These are phyloP conservation scores for Invenusta paracnida DNA, from an alignment of 2,888 invertebrate species.

Conservation along the genomic window DNA sequence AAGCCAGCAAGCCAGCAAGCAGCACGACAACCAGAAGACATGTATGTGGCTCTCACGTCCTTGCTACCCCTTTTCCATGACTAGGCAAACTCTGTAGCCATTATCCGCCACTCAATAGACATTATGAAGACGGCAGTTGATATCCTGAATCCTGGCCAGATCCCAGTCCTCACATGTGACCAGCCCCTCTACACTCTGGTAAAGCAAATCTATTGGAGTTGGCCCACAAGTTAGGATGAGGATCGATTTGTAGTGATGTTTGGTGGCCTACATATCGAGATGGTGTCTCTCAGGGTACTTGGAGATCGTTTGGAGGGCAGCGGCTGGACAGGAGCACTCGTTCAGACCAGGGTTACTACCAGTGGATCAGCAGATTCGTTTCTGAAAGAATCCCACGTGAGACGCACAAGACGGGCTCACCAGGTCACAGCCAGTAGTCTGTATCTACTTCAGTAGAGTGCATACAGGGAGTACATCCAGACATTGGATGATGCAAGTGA, in stretches of 20 bases:
- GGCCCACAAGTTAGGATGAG: neutral
- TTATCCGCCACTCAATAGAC: neutral
- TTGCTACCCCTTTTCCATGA: neutral
- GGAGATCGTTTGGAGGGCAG: neutral
- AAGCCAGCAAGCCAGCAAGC: no score
- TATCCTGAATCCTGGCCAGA: neutral
- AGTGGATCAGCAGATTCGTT: neutral
- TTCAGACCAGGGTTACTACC: neutral
- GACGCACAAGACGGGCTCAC: conserved; percentile 47
- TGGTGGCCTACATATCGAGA: neutral
- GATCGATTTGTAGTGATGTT: neutral
- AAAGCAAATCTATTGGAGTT: neutral
- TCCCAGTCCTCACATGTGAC: neutral
- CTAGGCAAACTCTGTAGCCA: neutral
- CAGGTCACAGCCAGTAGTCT: no score
- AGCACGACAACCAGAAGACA: no score
- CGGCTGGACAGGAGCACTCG: neutral
- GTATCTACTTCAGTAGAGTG: no score
- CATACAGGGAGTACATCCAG: no score
- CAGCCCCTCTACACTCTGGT: neutral
- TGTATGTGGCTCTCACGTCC: neutral
- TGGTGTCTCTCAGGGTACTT: neutral
- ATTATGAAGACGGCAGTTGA: neutral
- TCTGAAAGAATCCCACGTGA: neutral
- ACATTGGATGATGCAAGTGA: no score